Conservation (phyloP, 2,797 vertebrate species). For the Malacoctenus gilli region DNA sequence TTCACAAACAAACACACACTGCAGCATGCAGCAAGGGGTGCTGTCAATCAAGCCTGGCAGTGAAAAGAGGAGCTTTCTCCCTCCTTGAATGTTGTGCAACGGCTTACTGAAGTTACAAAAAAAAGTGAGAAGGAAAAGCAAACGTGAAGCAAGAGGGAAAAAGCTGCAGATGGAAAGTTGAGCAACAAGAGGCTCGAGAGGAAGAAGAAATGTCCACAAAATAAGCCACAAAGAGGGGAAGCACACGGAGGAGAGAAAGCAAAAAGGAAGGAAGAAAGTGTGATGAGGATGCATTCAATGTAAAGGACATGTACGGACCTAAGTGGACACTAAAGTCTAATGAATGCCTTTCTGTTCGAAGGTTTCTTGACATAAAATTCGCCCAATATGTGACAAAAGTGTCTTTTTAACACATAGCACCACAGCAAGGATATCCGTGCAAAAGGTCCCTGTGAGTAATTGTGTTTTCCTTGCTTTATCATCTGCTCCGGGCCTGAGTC, state of each 20-base stretch:
- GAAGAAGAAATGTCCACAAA: constrained; percentile 20
- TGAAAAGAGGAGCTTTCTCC: constrained; percentile 39
- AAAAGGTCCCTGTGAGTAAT: constrained; percentile 9
- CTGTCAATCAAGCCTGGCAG: constrained; percentile 67
- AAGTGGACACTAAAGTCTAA: no score
- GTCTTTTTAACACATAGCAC: no score
- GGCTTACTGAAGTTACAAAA: constrained; percentile 44
- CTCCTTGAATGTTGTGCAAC: constrained; percentile 60
- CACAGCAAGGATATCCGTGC: no score
- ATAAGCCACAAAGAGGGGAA: constrained; percentile 13
- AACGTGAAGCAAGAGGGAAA: constrained; percentile 37
- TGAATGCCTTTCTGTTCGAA: constrained; percentile 1
- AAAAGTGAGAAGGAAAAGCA: constrained; percentile 35
- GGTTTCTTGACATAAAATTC: background rate
- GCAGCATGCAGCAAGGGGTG: constrained; percentile 37
- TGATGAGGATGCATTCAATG: no score
- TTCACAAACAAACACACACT: constrained; percentile 26
- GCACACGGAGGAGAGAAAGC: constrained; percentile 8
- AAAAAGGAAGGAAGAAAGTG: background rate
- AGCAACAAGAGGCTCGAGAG: constrained; percentile 26
- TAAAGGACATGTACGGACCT: background rate
- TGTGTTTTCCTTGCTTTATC: constrained; percentile 22
- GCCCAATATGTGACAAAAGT: background rate
- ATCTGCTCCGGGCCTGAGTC: constrained; percentile 29
- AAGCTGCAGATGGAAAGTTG: constrained; percentile 42